These are phyloP conservation scores for Porites divaricata DNA, from an alignment of 92 coral and sea anemone genomes.

Conservation along the genomic window DNA sequence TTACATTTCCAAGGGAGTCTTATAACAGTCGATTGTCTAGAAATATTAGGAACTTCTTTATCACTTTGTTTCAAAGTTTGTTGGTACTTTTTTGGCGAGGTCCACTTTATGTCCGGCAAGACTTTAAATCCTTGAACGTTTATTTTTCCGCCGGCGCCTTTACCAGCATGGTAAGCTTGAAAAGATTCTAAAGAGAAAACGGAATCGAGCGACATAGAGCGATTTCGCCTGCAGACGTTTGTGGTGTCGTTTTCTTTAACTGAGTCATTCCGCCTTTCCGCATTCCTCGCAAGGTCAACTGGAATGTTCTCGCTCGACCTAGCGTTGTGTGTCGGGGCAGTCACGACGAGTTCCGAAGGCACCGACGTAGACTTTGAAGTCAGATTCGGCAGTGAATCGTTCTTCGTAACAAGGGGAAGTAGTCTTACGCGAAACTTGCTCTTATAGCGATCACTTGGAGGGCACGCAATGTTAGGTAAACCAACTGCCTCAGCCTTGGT, in stretches of 20 bases:
- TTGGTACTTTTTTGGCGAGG: constrained; percentile 1
- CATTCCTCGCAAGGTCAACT: not conserved
- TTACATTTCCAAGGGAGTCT: constrained; percentile 21
- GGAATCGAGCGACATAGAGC: constrained; percentile 52
- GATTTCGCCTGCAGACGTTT: constrained; percentile 4
- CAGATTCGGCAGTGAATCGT: constrained; percentile 61
- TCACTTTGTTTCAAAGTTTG: not conserved
- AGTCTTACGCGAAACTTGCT: constrained; percentile 66
- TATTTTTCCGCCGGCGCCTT: not conserved
- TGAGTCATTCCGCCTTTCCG: not conserved
- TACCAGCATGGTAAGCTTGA: constrained; percentile 8
- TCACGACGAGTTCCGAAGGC: constrained; percentile 38
- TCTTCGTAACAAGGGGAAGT: constrained; percentile 51
- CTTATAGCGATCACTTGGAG: constrained; percentile 40
- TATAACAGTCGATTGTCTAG: not conserved
- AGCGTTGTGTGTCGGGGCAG: not conserved
- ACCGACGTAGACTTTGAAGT: constrained; percentile 24
- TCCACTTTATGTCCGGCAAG: constrained; percentile 30
- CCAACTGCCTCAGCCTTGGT: not conserved
- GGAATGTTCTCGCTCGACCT: not conserved
- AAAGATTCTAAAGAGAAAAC: constrained; percentile 35
- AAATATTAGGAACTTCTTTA: not conserved
- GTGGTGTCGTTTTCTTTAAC: not conserved
- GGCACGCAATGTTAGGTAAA: constrained; percentile 4
- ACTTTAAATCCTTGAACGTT: constrained; percentile 41